These are phyloP conservation scores for Elgaria multicarinata DNA, from an alignment of 2,113 vertebrate species.

Conservation along the genomic window DNA sequence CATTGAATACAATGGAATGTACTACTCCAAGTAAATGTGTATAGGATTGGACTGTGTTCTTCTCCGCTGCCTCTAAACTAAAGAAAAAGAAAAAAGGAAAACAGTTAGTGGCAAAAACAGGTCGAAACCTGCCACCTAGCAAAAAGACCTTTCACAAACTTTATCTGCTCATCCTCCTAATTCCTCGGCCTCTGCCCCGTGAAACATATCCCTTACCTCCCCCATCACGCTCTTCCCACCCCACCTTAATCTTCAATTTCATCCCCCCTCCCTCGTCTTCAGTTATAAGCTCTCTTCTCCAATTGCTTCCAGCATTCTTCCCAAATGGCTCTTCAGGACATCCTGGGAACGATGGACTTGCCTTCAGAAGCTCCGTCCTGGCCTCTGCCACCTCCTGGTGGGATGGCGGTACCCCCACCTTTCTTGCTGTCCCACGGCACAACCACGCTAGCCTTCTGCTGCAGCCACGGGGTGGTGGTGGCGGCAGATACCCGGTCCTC, in stretches of 20 bases:
- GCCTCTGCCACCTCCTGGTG: conserved; percentile 16
- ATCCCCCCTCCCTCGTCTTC: too few species aligned
- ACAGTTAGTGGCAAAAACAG: not conserved
- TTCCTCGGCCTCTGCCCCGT: not conserved
- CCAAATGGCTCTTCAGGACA: conserved; percentile 83
- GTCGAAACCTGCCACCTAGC: not conserved
- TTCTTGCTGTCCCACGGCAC: conserved; percentile 77
- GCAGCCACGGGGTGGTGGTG: conserved; percentile 83
- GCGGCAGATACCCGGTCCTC: conserved; percentile 86
- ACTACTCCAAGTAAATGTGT: not conserved
- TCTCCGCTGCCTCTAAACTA: not conserved
- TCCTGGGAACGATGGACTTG: conserved; percentile 74
- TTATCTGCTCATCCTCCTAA: not conserved
- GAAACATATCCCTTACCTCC: not conserved
- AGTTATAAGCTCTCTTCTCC: not conserved
- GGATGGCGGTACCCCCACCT: conserved; percentile 2
- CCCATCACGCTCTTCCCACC: too few species aligned
- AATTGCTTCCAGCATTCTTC: not conserved
- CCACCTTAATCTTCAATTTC: not conserved
- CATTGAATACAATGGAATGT: not conserved
- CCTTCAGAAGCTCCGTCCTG: not conserved
- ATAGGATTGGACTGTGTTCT: not conserved
- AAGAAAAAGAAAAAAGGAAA: not conserved
- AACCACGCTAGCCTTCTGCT: conserved; percentile 85
- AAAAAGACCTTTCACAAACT: not conserved